phyloP scores from a whole-genome alignment of 2,888 invertebrate genomes.

The Crossocerus cetratus region DNA sequence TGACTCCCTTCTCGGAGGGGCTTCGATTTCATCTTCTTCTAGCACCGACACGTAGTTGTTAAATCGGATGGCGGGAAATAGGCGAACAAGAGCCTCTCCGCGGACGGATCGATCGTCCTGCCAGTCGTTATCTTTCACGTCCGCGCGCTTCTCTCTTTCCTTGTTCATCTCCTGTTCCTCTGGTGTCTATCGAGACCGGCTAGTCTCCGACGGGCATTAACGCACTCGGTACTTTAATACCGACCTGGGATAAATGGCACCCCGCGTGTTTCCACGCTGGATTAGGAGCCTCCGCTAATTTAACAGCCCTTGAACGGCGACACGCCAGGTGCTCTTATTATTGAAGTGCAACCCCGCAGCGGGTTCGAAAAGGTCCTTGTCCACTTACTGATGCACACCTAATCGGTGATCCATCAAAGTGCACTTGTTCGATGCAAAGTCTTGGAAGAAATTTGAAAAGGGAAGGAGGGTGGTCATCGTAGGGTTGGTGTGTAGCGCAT shows the following conservation, averaged over 20 bases:
- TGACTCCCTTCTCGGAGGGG: constrained; percentile 57
- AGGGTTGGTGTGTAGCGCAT: no score
- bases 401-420: no score
- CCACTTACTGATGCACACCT: neutral
- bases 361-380: neutral
- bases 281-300: neutral
- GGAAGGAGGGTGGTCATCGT: no score
- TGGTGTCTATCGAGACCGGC: constrained; percentile 8
- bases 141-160: constrained; percentile 65
- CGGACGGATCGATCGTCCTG: constrained; percentile 71
- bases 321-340: neutral
- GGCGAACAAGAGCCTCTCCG: constrained; percentile 70
- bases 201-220: constrained; percentile 22
- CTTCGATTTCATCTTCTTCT: constrained; percentile 52
- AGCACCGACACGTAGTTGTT: constrained; percentile 62
- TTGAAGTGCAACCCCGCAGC: neutral
- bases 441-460: no score
- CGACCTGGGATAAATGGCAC: neutral
- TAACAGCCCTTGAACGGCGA: neutral
- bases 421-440: no score
- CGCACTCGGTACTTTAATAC: neutral
- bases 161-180: constrained; percentile 42
- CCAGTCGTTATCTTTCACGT: constrained; percentile 72
- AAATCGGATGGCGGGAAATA: constrained; percentile 67
- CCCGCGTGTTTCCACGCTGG: neutral